phyloP scores from a whole-genome alignment of 2,888 invertebrate genomes.

The Xanthostigma xanthostigma region DNA sequence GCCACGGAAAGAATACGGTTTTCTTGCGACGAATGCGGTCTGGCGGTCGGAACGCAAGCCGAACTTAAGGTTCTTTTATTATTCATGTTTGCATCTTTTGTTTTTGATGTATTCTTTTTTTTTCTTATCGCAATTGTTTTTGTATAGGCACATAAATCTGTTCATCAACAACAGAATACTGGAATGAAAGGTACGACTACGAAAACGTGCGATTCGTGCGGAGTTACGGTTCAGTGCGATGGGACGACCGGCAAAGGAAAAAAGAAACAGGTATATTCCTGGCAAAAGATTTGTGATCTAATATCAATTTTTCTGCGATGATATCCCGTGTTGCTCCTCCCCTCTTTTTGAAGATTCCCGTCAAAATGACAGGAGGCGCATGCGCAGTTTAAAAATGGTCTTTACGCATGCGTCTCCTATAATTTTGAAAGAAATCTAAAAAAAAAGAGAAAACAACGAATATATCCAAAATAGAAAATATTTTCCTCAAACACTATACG shows the following conservation, averaged over 20 bases:
- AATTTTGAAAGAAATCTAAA: too few relatives aligned
- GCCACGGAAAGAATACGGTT: slow-evolving; percentile 33
- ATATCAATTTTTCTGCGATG: too few relatives aligned
- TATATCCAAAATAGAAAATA: too few relatives aligned
- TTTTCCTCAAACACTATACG: too few relatives aligned
- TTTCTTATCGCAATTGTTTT: neutral
- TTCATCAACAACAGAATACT: slow-evolving; percentile 2
- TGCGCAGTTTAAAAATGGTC: too few relatives aligned
- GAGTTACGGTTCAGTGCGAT: slow-evolving; percentile 4
- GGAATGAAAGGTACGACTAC: neutral
- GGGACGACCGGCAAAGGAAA: slow-evolving; percentile 4
- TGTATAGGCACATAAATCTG: slow-evolving; percentile 8
- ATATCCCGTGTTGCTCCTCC: too few relatives aligned
- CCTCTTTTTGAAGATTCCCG: too few relatives aligned
- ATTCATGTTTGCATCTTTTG: neutral
- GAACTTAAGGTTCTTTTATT: slow-evolving; percentile 21
- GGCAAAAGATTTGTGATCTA: too few relatives aligned
- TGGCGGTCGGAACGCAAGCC: slow-evolving; percentile 26
- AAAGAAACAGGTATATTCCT: slow-evolving; percentile 1
- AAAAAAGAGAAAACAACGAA: too few relatives aligned
- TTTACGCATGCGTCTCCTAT: too few relatives aligned
- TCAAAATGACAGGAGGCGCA: too few relatives aligned
- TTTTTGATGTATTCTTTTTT: neutral
- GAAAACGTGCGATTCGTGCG: slow-evolving; percentile 4
- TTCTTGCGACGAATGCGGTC: slow-evolving; percentile 29